These are phyloP conservation scores for Polydrusus pterygomalis DNA, from an alignment of 2,888 invertebrate genomes.

Conservation along the genomic window DNA sequence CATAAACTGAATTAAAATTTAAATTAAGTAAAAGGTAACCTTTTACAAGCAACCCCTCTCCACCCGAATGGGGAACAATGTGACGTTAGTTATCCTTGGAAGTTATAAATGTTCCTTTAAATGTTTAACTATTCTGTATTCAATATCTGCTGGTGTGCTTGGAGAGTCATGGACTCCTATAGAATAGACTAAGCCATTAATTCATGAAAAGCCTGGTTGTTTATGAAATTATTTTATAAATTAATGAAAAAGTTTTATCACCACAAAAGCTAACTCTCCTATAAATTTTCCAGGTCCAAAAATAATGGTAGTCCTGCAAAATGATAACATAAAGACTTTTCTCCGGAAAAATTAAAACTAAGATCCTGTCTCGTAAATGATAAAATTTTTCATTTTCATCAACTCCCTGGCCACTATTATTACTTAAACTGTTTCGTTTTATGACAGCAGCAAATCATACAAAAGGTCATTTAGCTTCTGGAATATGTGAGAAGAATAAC, in stretches of 20 bases:
- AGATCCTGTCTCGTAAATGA: conserved; percentile 33
- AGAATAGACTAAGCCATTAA: too few species aligned
- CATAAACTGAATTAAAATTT: too few species aligned
- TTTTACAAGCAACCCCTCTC: too few species aligned
- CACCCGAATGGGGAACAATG: too few species aligned
- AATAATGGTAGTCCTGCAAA: not conserved
- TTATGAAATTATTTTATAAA: too few species aligned
- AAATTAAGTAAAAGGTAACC: too few species aligned
- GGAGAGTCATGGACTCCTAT: too few species aligned
- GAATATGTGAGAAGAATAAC: conserved; percentile 46
- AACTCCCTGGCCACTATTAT: conserved; percentile 47
- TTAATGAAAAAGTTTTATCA: too few species aligned
- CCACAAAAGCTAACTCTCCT: not conserved
- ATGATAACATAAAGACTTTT: conserved; percentile 12
- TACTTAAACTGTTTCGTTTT: conserved; percentile 52
- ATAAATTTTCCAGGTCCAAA: not conserved
- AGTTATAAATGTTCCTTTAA: not conserved
- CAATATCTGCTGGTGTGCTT: too few species aligned
- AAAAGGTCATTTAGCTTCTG: conserved; percentile 44
- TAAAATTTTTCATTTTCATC: conserved; percentile 52
- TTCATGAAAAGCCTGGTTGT: too few species aligned
- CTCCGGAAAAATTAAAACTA: not conserved
- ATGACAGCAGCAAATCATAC: conserved; percentile 48
- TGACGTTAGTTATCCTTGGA: too few species aligned
- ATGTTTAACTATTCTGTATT: too few species aligned